Conservation (phyloP, 2,888 invertebrate genomes). For the Pycnomerus fuliginosus region DNA sequence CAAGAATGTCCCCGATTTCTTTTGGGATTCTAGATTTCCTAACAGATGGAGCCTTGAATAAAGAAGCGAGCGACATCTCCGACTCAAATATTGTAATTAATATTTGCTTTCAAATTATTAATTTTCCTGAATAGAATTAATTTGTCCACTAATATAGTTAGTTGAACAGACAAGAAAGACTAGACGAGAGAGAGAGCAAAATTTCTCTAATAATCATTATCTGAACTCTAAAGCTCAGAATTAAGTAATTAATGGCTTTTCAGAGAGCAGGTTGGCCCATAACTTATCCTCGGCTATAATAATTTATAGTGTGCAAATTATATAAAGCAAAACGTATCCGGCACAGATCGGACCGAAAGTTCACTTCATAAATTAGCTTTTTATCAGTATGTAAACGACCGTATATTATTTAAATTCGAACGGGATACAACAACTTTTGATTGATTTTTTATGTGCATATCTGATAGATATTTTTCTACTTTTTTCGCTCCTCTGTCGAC, state of each 20-base stretch:
- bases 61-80: no score
- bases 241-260: constrained; percentile 12
- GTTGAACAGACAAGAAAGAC: no score
- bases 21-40: no score
- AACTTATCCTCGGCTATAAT: constrained; percentile 6
- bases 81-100: no score
- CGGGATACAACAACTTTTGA: constrained; percentile 21
- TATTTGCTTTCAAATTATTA: no score
- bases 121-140: no score
- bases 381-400: constrained; percentile 17
- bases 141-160: no score
- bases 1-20: no score
- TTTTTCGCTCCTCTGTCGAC: constrained; percentile 13
- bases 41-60: no score
- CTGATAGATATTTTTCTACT: constrained; percentile 16
- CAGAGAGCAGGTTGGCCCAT: constrained; percentile 2
- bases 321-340: constrained; percentile 9
- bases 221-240: no score
- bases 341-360: constrained; percentile 6
- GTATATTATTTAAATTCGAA: constrained; percentile 19
- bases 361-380: constrained; percentile 15
- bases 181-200: no score
- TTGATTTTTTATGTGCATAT: constrained; percentile 23
- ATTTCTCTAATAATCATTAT: no score
- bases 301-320: constrained; percentile 11